These are phyloP conservation scores for Hydrozoanthus gracilis DNA, from an alignment of 92 coral and sea anemone species.

Conservation along the genomic window DNA sequence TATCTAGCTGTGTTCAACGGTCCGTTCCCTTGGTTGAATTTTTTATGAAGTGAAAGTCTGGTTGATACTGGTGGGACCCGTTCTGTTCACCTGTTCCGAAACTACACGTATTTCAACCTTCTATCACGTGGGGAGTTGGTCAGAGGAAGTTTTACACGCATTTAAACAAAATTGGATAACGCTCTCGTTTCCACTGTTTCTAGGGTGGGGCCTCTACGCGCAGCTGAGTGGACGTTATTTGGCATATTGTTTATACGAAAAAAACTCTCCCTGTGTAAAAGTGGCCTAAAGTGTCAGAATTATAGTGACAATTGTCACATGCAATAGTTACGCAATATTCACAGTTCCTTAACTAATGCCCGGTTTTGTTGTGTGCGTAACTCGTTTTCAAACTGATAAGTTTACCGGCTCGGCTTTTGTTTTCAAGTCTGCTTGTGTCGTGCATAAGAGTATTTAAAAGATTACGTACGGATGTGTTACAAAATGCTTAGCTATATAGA, in stretches of 20 bases:
- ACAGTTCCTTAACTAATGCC: not conserved
- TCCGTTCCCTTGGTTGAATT: constrained; percentile 81
- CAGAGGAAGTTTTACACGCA: not conserved
- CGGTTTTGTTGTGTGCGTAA: not conserved
- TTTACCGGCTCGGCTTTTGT: constrained; percentile 15
- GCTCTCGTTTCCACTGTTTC: not conserved
- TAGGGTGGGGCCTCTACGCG: constrained; percentile 39
- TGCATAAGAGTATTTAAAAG: not conserved
- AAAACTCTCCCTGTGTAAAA: not conserved
- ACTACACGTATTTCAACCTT: constrained; percentile 25
- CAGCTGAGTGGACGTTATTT: constrained; percentile 23
- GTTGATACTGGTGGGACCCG: constrained; percentile 40
- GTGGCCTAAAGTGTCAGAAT: not conserved
- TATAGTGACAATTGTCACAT: not conserved
- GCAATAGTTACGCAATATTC: not conserved
- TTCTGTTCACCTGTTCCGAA: not conserved
- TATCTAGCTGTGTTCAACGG: constrained; percentile 91
- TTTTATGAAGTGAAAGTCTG: constrained; percentile 67
- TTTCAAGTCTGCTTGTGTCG: not conserved
- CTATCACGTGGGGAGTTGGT: constrained; percentile 36
- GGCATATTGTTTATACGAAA: not conserved
- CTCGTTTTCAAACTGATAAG: not conserved
- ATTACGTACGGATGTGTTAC: constrained; percentile 5
- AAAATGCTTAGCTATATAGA: not conserved
- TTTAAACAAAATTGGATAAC: not conserved